Conservation (phyloP, 2,113 vertebrate genomes). For the Turdus rufiventris region DNA sequence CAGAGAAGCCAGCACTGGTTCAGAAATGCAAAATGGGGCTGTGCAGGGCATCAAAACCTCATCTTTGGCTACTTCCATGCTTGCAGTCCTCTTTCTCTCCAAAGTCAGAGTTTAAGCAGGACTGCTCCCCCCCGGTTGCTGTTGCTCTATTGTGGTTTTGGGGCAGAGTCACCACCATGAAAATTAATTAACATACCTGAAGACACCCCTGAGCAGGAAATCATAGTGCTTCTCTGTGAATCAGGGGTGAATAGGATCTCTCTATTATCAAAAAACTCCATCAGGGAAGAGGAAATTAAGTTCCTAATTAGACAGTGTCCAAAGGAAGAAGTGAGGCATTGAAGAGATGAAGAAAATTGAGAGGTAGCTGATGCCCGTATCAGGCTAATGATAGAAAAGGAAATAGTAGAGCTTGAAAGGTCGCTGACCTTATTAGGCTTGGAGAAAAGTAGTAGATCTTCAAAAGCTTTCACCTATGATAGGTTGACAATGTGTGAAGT, state of each 20-base stretch:
- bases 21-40: neutral
- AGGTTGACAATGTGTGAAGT: slow-evolving; percentile 70
- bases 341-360: slow-evolving; percentile 75
- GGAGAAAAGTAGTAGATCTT: slow-evolving; percentile 75
- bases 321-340: slow-evolving; percentile 84
- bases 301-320: slow-evolving; percentile 92
- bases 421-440: slow-evolving; percentile 85
- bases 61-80: neutral
- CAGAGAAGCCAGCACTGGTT: neutral
- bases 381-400: slow-evolving; percentile 90
- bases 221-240: slow-evolving; percentile 58
- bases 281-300: slow-evolving; percentile 88
- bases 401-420: slow-evolving; percentile 83
- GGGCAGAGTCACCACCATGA: neutral
- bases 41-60: neutral
- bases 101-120: neutral
- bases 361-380: slow-evolving; percentile 74
- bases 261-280: slow-evolving; percentile 79
- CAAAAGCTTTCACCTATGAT: slow-evolving; percentile 83
- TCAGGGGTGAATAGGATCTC: slow-evolving; percentile 70
- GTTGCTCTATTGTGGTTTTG: slow-evolving; percentile 15
- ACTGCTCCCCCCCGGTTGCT: neutral
- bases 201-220: slow-evolving; percentile 59
- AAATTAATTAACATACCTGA: slow-evolving; percentile 66
- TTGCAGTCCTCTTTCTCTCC: neutral